These are phyloP conservation scores for Teleiodes luculella DNA, from an alignment of 2,888 invertebrate genomes.

Conservation along the genomic window DNA sequence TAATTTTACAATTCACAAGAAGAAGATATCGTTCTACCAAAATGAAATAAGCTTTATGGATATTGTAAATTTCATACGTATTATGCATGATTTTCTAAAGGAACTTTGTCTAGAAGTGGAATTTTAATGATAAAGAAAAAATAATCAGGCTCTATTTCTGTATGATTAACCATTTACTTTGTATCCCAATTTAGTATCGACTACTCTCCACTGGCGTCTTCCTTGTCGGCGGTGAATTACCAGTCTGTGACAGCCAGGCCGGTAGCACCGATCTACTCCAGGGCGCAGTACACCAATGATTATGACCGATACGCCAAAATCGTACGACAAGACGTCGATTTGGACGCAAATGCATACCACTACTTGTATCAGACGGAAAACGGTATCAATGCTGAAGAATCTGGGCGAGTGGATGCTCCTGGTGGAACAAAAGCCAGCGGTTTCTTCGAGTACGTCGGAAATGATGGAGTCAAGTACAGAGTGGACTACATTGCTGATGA, in stretches of 20 bases:
- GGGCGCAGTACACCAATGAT: constrained; percentile 40
- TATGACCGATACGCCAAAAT: constrained; percentile 77
- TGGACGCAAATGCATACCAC: constrained; percentile 76
- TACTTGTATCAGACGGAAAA: constrained; percentile 82
- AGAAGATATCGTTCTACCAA: too few species aligned
- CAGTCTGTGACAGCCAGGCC: constrained; percentile 29
- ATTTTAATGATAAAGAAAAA: too few species aligned
- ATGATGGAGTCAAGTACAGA: constrained; percentile 77
- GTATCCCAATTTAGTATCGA: constrained; percentile 39
- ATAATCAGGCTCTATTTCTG: neutral
- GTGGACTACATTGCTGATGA: constrained; percentile 81
- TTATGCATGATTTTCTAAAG: too few species aligned
- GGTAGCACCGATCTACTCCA: constrained; percentile 32
- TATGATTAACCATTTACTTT: neutral
- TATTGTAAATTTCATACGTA: too few species aligned
- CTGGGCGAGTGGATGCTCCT: constrained; percentile 77
- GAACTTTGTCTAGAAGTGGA: too few species aligned
- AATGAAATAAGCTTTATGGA: too few species aligned
- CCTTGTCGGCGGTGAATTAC: constrained; percentile 39
- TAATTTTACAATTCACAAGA: too few species aligned
- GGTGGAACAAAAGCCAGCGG: constrained; percentile 81
- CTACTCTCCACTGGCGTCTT: constrained; percentile 34
- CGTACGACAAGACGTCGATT: constrained; percentile 71
- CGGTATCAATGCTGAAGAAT: constrained; percentile 81
- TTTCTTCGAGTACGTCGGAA: constrained; percentile 83